Evolutionary conservation across 2,113 vertebrate genomes (phyloP), one percentile per base, ranked within the genome.

Genomic region (Aepyceros melampus): DNA sequence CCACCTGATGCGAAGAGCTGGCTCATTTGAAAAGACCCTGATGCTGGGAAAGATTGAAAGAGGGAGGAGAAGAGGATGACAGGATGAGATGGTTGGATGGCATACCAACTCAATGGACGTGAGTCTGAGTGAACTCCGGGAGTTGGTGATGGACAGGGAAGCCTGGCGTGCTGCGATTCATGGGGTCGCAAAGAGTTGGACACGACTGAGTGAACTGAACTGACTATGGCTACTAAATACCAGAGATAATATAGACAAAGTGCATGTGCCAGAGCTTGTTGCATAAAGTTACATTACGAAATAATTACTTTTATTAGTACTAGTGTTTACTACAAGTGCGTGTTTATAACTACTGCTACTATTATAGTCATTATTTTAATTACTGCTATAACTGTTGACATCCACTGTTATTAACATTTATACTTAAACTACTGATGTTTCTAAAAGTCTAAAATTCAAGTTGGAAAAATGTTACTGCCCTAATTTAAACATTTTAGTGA

Each of bases 161-260:
- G 67, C 67, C n/a, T 71, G n/a, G n/a, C 5, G 0, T 74, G 5
- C 67, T 74, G 67, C 2, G 6, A 11, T 74, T 23, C n/a, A 13
- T 23, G 36, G n/a, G 19, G 10, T 6, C 2, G 0, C n/a, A 40
- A 36, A 36, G n/a, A 40, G n/a, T 74, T 2, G 0, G 67, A 74
- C 1, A 74, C 36, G 2, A 40, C n/a, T 40, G n/a, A 74, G 67
- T 1, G n/a, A 71, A 23, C 11, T 74, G 67, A 40, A 40, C 67
- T 74, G 67, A 71, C 19, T 47, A 29, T 53, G 17, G 15, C 19
- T 36, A 36, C 21, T 62, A 81, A 62, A 55, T n/a, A 40, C 3
- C 53, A 33, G 51, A 40, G 40, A 36, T 58, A n/a, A 84, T 19
- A 45, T 45, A 58, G 36, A 55, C 33, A 83, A 47, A 74, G 27